Base-by-base conservation (phyloP, 2,888 invertebrate species). In the Pelosia muscerda region DNA sequence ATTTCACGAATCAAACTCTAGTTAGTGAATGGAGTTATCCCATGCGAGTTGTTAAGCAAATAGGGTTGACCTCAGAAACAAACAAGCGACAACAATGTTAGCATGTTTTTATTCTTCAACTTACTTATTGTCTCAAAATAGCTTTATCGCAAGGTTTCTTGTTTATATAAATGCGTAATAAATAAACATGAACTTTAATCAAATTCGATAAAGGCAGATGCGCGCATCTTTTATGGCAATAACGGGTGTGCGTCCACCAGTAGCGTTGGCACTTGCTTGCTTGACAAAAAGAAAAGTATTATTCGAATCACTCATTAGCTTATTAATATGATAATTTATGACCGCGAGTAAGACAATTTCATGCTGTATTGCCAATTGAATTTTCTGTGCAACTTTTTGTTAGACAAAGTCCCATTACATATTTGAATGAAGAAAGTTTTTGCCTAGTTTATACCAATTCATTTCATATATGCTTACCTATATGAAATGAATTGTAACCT, bases 171-270 rank as follows among this genome's bases (percentile, higher is more conserved):
- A 89, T 84, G 87, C 77, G 80, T 83, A 85, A 90, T 92, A 91
- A 94, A 94, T 92, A 94, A 91, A 94, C 93, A 93, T 94, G 91
- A 92, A 90, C 86, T 91, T 91, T 94, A 94, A 94, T 94, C 92
- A 94, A 94, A 94, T 94, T 93, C 94, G 91, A 88, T 90, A 89
- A 88, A 91, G 91, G 94, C 94, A 95, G 94, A 94, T 94, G 94
- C 88, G 86, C 85, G 79, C 72, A 77, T 85, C 92, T 86, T 90
- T 90, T 93, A 94, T 88, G 93, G 94, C 79, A 88, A 90, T 90
- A 94, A 90, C 92, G 88, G 89, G 88, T 89, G 83, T 78, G 81
- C 77, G 78, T 75, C 82, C 86, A 79, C 85, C 88, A 85, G 88
- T 86, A 87, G 84, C 86, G 81, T 84, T 86, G 88, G 83, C 89